Percentiles rank a stretch among this genome's conserved stretches.
phyloP scores from a whole-genome alignment of 2,888 invertebrate species.

The Ctena decussata region DNA sequence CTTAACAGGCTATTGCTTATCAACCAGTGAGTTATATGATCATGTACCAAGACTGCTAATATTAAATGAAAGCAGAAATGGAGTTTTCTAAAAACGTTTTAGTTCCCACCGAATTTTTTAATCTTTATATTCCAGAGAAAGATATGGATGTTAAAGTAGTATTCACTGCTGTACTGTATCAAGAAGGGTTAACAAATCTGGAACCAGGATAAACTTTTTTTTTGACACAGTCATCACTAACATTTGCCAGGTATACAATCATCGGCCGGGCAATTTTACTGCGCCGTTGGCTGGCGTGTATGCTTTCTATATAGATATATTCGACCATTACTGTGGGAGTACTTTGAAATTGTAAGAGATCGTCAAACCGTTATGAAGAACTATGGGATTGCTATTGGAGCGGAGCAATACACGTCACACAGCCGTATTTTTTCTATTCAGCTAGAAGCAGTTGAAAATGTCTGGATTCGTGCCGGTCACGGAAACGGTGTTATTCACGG shows the following conservation, averaged over 20 bases:
- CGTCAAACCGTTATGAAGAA: conserved; percentile 32
- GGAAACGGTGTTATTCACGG: conserved; percentile 41
- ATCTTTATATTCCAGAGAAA: too few species aligned
- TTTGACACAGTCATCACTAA: neutral
- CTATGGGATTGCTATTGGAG: conserved; percentile 22
- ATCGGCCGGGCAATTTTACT: neutral
- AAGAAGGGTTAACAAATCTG: neutral
- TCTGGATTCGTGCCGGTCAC: conserved; percentile 30
- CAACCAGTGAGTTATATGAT: too few species aligned
- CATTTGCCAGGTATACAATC: neutral
- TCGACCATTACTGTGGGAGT: neutral
- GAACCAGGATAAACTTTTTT: neutral
- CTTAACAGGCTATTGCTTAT: too few species aligned
- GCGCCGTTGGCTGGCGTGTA: neutral
- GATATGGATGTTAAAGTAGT: too few species aligned
- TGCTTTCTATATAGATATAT: neutral
- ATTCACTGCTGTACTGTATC: neutral
- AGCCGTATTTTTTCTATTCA: conserved; percentile 31
- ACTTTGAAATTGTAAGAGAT: neutral
- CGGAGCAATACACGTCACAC: conserved; percentile 20
- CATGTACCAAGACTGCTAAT: too few species aligned
- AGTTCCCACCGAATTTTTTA: too few species aligned
- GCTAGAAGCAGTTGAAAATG: conserved; percentile 25
- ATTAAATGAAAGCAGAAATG: too few species aligned
- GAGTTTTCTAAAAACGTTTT: too few species aligned